phyloP scores from a whole-genome alignment of 2,113 vertebrate species.

The Pimephales promelas region DNA sequence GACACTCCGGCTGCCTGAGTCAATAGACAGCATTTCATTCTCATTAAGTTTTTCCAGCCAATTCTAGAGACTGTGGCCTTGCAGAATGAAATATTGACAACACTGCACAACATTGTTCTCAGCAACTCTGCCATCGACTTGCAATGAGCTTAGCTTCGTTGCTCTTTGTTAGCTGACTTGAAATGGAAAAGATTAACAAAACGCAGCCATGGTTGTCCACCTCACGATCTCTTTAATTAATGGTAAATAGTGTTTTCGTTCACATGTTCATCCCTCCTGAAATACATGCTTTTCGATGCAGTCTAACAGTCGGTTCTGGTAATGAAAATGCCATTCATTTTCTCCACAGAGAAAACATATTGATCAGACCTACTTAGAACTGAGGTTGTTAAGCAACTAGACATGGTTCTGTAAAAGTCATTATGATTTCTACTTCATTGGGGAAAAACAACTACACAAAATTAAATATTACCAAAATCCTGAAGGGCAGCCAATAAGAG shows the following conservation, averaged over 20 bases:
- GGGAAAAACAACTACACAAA: background rate
- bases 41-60: conserved; percentile 55
- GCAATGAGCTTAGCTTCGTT: conserved; percentile 31
- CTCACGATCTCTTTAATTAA: conserved; percentile 1
- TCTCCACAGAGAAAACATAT: background rate
- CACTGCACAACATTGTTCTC: conserved; percentile 35
- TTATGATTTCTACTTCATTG: background rate
- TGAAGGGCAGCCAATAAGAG: background rate
- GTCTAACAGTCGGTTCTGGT: background rate
- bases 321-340: background rate
- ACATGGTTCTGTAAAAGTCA: background rate
- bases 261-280: background rate
- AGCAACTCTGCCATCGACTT: conserved; percentile 23
- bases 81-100: conserved; percentile 57
- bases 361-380: background rate
- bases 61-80: conserved; percentile 54
- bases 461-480: background rate
- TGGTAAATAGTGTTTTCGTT: conserved; percentile 2
- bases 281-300: background rate
- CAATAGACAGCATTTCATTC: conserved; percentile 57
- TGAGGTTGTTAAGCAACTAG: background rate
- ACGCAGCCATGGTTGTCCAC: background rate
- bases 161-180: conserved; percentile 28
- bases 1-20: conserved; percentile 48
- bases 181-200: background rate